Conservation (phyloP, 1,140 invertebrate genomes). For the Drosophila pectinifera region DNA sequence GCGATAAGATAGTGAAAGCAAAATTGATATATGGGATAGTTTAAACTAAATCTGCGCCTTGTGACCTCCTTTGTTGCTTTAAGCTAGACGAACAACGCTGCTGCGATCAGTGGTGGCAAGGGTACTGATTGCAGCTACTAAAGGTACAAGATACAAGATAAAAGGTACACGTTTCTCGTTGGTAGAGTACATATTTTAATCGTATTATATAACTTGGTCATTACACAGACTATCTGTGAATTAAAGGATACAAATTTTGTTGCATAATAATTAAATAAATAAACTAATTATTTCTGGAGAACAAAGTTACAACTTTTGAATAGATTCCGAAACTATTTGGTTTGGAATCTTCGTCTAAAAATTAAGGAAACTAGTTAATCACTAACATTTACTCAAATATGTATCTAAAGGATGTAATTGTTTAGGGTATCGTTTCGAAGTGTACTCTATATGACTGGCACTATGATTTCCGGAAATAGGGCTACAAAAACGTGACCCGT, state of each 20-base stretch:
- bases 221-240: neutral
- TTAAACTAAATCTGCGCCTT: conserved; percentile 72
- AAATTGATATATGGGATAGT: conserved; percentile 78
- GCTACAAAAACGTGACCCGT: conserved; percentile 17
- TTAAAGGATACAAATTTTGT: too few species aligned
- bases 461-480: conserved; percentile 7
- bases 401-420: neutral
- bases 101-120: conserved; percentile 19
- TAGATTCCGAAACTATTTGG: too few species aligned
- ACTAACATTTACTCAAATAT: neutral
- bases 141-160: neutral
- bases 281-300: neutral
- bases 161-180: neutral
- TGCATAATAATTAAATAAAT: neutral
- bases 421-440: neutral
- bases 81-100: neutral
- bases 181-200: too few species aligned
- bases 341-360: too few species aligned
- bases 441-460: neutral
- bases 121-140: neutral
- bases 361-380: neutral
- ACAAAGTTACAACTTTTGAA: too few species aligned
- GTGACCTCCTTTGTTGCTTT: conserved; percentile 45
- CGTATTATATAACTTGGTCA: neutral
- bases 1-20: conserved; percentile 69